Conservation (phyloP, 2,113 vertebrate genomes). For the cat (Felis catus) region DNA sequence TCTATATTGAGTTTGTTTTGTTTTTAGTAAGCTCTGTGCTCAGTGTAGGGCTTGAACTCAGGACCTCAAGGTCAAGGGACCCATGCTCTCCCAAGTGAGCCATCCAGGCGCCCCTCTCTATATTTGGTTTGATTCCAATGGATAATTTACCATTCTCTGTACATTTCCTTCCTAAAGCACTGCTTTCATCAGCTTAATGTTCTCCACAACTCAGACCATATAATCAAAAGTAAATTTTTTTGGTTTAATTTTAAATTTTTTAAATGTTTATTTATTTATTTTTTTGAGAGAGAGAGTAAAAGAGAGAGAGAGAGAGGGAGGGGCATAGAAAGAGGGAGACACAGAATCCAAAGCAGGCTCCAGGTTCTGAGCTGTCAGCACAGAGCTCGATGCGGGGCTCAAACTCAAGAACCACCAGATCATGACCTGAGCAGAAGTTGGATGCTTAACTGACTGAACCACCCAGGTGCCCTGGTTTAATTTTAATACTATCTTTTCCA, state of each 20-base stretch:
- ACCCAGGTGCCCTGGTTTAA: too few species aligned
- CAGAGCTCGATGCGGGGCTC: too few species aligned
- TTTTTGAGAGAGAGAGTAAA: too few species aligned
- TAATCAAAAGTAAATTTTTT: neutral
- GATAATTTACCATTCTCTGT: neutral
- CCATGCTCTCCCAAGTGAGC: neutral
- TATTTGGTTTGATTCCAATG: neutral
- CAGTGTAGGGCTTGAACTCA: neutral
- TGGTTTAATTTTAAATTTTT: neutral
- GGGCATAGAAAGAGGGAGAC: too few species aligned
- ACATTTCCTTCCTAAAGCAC: neutral
- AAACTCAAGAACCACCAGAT: too few species aligned
- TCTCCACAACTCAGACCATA: neutral
- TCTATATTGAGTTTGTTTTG: neutral
- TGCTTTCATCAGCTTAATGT: neutral
- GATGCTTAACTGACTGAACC: too few species aligned
- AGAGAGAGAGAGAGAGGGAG: too few species aligned
- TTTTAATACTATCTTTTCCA: neutral
- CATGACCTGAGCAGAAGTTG: too few species aligned
- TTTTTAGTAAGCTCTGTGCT: neutral
- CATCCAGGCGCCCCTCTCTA: neutral
- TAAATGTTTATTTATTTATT: too few species aligned
- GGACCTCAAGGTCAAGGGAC: neutral
- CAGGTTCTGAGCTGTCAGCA: too few species aligned
- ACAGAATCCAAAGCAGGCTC: too few species aligned